Percentiles rank a stretch among this genome's conserved stretches.
phyloP scores from a whole-genome alignment of 2,888 invertebrate genomes.

The Caenorhabditis sp. region DNA sequence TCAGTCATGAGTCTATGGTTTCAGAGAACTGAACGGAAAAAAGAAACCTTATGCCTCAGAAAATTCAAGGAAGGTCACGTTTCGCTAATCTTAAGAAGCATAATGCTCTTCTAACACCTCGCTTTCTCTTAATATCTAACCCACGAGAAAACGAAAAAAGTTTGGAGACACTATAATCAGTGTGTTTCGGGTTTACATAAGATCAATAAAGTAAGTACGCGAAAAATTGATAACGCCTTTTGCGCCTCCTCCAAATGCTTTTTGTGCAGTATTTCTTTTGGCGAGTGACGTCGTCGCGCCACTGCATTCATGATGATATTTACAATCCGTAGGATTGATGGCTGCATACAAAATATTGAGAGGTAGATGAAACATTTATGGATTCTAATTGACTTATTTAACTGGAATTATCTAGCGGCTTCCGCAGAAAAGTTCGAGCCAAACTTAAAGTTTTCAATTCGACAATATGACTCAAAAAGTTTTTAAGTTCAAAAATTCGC shows the following conservation, averaged over 20 bases:
- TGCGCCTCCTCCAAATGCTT: slow-evolving; percentile 59
- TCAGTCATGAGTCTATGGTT: background rate
- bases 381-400: too few relatives aligned
- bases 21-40: slow-evolving; percentile 1
- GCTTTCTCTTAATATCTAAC: slow-evolving; percentile 49
- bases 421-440: too few relatives aligned
- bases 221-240: slow-evolving; percentile 56
- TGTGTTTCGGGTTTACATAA: slow-evolving; percentile 57
- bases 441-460: background rate
- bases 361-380: background rate
- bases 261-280: slow-evolving; percentile 54
- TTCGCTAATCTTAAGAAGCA: slow-evolving; percentile 32
- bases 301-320: slow-evolving; percentile 48
- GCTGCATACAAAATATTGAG: slow-evolving; percentile 4
- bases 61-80: slow-evolving; percentile 39
- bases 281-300: slow-evolving; percentile 53
- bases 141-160: slow-evolving; percentile 26
- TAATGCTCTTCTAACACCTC: slow-evolving; percentile 42
- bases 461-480: background rate
- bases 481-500: background rate
- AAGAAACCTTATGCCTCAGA: slow-evolving; percentile 22
- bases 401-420: too few relatives aligned
- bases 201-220: slow-evolving; percentile 64
- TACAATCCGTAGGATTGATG: slow-evolving; percentile 42
- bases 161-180: slow-evolving; percentile 42